Conservation (phyloP, 2,888 invertebrate genomes). For the Branchellion lobata region DNA sequence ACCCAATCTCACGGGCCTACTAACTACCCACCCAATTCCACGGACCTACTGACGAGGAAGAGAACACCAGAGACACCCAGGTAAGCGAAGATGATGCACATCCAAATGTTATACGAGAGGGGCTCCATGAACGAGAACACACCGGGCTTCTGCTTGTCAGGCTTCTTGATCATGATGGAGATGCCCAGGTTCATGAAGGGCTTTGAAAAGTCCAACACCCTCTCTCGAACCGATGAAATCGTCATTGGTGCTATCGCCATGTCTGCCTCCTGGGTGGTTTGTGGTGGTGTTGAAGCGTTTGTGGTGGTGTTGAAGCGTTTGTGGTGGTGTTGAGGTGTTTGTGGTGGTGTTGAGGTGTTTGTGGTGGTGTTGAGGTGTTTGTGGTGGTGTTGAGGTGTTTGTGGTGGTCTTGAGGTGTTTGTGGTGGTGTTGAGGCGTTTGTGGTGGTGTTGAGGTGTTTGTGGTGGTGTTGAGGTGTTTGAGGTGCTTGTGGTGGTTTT, state of each 20-base stretch:
- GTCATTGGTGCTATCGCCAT: constrained; percentile 92
- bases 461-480: too few species aligned
- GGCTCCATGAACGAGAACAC: constrained; percentile 97
- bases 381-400: too few species aligned
- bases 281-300: too few species aligned
- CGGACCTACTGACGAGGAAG: constrained; percentile 78
- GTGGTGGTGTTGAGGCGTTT: too few species aligned
- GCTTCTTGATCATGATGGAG: constrained; percentile 90
- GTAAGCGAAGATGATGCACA: constrained; percentile 80
- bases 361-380: too few species aligned
- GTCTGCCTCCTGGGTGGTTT: constrained; percentile 76
- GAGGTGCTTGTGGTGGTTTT: too few species aligned
- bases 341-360: too few species aligned
- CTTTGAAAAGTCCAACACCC: constrained; percentile 93
- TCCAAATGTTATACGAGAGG: constrained; percentile 94
- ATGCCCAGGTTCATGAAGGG: constrained; percentile 95
- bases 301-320: too few species aligned
- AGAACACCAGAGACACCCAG: constrained; percentile 95
- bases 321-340: too few species aligned
- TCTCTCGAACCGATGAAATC: constrained; percentile 85
- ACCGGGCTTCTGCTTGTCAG: constrained; percentile 87
- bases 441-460: too few species aligned
- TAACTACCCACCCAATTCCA: not conserved
- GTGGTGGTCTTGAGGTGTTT: too few species aligned
- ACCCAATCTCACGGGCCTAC: too few species aligned